These are phyloP conservation scores for Rambutsinella grinnellia DNA, from an alignment of 2,888 invertebrate genomes.

Conservation along the genomic window DNA sequence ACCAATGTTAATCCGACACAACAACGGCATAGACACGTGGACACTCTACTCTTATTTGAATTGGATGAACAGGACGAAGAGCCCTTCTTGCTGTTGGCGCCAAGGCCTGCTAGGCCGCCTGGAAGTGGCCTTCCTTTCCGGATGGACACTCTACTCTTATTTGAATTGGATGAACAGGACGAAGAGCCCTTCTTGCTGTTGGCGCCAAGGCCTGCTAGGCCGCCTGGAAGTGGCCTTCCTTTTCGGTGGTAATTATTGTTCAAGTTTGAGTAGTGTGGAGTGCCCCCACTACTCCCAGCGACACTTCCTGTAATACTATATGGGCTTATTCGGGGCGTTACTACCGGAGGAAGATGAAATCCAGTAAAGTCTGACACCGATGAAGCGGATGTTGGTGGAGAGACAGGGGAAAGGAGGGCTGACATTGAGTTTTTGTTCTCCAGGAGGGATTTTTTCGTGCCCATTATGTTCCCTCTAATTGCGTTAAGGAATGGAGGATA, in stretches of 20 bases:
- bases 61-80: constrained; percentile 35
- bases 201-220: constrained; percentile 28
- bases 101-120: constrained; percentile 31
- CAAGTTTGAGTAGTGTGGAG: constrained; percentile 39
- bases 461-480: constrained; percentile 42
- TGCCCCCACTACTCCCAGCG: constrained; percentile 19
- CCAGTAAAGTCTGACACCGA: constrained; percentile 55
- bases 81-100: constrained; percentile 30
- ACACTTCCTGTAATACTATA: constrained; percentile 37
- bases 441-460: constrained; percentile 53
- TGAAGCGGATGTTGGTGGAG: constrained; percentile 56
- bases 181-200: constrained; percentile 37
- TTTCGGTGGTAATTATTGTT: constrained; percentile 43
- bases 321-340: constrained; percentile 57
- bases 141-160: too few species aligned
- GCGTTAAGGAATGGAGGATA: constrained; percentile 16
- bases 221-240: constrained; percentile 37
- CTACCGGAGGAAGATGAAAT: constrained; percentile 59
- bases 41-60: constrained; percentile 22
- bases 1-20: constrained; percentile 17
- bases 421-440: constrained; percentile 58
- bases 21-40: constrained; percentile 30
- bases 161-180: too few species aligned
- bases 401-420: constrained; percentile 53
- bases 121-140: constrained; percentile 38